Base-by-base conservation (phyloP, 2,113 vertebrate genomes). In the Gallinago media region DNA sequence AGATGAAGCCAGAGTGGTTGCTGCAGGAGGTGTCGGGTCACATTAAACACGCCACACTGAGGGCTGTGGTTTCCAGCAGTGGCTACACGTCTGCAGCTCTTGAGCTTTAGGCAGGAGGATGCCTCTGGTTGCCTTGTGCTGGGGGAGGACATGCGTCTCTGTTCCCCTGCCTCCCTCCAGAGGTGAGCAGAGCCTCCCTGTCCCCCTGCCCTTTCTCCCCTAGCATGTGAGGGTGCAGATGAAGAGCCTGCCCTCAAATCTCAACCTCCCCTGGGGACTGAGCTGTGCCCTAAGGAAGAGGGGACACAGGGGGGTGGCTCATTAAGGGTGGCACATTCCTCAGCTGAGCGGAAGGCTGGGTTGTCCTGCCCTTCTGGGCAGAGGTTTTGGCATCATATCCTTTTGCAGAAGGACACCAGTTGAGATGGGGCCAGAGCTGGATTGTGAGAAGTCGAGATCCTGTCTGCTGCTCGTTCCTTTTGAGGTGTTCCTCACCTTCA, bases 61-160 rank as follows among this genome's bases (percentile, higher is more conserved):
- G 44, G 29, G 40, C 91, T 42, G 46, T 6, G n/a, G 42, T 21
- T 89, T 62, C 59, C 3, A 0, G 71, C 36, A 9, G 83, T 4
- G 27, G 22, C 73, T 15, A 49, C 27, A 1, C 16, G 1, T 73
- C 74, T 15, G 19, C 0, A 0, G 32, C 62, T 85, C 68, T 34
- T 0, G 8, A 9, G 6, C 70, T 10, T 15, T 3, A 68, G 7
- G 38, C 0, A 0, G 32, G 4, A 0, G 1, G 36, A 22, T 15
- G 19, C 55, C 55, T 47, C 71, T 68, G 63, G 4, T 3, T 77
- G 23, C 47, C 17, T 38, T 6, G 0, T 8, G 22, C 27, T 42
- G 66, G 4, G 56, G 46, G 8, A 15, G n/a, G 8, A 29, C 0
- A 1, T 19, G 44, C 2, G 3, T 14, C 47, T 63, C 31, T 40